Base-by-base conservation (phyloP, 2,888 invertebrate species). In the Nasonia oneida region DNA sequence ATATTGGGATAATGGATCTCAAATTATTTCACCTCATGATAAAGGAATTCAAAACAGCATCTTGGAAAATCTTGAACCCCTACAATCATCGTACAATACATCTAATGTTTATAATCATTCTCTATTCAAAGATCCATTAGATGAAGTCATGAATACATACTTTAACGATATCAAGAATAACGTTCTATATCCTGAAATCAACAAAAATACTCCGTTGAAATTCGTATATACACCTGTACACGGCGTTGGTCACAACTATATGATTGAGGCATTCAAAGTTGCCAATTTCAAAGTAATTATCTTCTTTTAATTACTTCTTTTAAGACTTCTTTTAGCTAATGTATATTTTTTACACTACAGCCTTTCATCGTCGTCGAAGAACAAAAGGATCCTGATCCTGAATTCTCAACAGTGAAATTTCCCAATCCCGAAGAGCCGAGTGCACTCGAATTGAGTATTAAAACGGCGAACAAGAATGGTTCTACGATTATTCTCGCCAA, bases 391-490 rank as follows among this genome's bases (percentile, higher is more conserved):
- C 98, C 99, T 0, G 96, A 99, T 94, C 99, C 99, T 0, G 98
- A 99, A 84, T 99, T 99, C 94, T 96, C 99, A 0, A 99, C 99
- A 0, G 99, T 99, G 0, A 96, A 96, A 91, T 99, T 98, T 94
- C 99, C 99, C 0, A 99, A 99, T 94, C 99, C 99, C 0, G 99
- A 99, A 92, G 99, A 99, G 94, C 95, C 96, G 91, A 96, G 97
- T 89, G 96, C 98, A 37, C 92, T 98, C 88, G 95, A 96, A 89
- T 94, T 98, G 67, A 96, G 98, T 67, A 95, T 97, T 88, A 94
- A 95, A 91, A 96, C 97, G 15, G 99, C 99, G 0, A 95, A 97
- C 90, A 92, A 94, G 78, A 94, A 95, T 88, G 95, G 94, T 0
- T 96, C 96, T 74, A 94, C 94, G 0, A 94, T 99, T 6, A 97